Evolutionary conservation across 2,888 invertebrate genomes (phyloP).

Genomic region (Leucophora obtusa): DNA sequence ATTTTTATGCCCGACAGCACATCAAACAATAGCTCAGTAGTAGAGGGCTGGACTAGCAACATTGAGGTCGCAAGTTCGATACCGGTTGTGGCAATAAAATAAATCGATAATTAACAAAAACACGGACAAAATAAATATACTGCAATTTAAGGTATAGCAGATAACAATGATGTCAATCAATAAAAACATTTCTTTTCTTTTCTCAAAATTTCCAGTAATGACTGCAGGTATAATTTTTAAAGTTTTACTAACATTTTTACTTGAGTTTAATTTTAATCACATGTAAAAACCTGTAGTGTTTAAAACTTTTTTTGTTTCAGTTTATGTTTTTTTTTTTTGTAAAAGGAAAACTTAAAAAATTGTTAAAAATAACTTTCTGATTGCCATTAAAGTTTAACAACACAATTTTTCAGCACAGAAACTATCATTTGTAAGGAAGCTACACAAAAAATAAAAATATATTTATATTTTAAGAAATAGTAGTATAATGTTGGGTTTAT

Average conservation of each 20-base stretch:
- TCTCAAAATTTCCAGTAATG: no score
- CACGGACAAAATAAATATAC: no score
- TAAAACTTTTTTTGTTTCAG: neutral
- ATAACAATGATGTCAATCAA: no score
- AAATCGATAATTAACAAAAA: no score
- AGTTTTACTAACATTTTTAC: neutral
- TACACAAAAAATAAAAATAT: neutral
- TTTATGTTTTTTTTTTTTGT: neutral
- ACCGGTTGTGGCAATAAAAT: no score
- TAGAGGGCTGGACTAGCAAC: no score
- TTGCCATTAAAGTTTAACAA: neutral
- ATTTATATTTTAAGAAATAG: neutral
- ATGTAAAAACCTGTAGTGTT: neutral
- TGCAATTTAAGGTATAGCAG: no score
- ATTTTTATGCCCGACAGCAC: no score
- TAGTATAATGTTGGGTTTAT: neutral
- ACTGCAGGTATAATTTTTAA: no score
- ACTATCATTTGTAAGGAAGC: neutral
- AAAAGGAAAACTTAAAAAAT: conserved; percentile 2
- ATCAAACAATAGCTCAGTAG: no score
- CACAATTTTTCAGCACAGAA: neutral
- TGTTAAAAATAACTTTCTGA: conserved; percentile 2
- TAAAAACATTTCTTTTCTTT: no score
- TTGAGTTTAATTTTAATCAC: conserved; percentile 6
- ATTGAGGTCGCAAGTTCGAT: no score